Conservation (phyloP, 2,113 vertebrate species). For the Cyphomyrus discorhynchus region DNA sequence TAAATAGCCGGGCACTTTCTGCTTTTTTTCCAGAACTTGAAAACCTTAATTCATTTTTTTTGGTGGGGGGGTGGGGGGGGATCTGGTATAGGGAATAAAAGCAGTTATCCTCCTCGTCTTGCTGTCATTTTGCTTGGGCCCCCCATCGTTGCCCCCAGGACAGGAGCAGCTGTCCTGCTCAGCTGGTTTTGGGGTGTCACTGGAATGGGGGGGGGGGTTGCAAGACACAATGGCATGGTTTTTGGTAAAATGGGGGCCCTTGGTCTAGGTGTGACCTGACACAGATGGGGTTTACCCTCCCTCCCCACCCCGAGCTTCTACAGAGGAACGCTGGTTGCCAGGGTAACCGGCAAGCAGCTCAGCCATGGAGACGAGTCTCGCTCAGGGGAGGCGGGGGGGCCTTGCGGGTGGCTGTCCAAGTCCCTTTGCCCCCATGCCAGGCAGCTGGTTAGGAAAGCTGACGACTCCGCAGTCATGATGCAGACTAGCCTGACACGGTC, state of each 20-base stretch:
- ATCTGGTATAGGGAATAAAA: background rate
- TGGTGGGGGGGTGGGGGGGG: background rate
- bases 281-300: background rate
- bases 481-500: background rate
- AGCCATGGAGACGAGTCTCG: background rate
- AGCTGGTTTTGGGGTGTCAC: background rate
- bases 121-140: background rate
- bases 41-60: background rate
- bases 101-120: background rate
- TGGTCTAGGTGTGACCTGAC: background rate
- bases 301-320: background rate
- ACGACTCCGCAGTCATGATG: background rate
- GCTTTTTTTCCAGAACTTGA: background rate
- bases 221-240: background rate
- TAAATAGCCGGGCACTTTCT: background rate
- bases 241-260: background rate
- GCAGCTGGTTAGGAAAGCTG: background rate
- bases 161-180: background rate
- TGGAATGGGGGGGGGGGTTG: background rate
- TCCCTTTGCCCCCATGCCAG: background rate
- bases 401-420: background rate
- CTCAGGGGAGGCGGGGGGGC: background rate
- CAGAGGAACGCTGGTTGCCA: background rate
- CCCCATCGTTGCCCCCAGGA: background rate
- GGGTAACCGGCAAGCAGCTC: background rate